These are phyloP conservation scores for Dromas ardeola DNA, from an alignment of 2,113 vertebrate genomes.

Conservation along the genomic window DNA sequence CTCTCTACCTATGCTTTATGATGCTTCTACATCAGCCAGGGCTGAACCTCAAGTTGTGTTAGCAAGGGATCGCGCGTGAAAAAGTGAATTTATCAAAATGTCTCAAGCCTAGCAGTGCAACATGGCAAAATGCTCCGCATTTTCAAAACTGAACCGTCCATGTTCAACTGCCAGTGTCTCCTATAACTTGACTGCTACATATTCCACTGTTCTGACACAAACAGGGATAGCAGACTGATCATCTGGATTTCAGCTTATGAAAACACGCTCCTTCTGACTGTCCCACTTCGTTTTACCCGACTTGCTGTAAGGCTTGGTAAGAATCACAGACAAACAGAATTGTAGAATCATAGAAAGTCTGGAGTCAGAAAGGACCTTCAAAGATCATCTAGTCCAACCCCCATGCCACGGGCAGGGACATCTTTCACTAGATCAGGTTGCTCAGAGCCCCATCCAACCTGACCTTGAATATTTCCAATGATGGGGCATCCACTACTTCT, in stretches of 20 bases:
- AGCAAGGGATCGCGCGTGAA: background rate
- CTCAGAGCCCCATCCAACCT: background rate
- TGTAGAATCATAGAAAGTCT: background rate
- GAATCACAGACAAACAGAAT: background rate
- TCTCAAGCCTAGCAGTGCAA: background rate
- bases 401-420: background rate
- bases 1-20: background rate
- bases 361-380: background rate
- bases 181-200: background rate
- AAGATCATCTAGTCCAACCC: background rate
- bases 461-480: background rate
- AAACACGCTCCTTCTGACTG: background rate
- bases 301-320: background rate
- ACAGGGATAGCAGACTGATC: background rate
- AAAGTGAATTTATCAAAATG: background rate
- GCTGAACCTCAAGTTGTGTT: background rate
- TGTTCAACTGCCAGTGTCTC: background rate
- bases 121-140: background rate
- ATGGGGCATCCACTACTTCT: background rate
- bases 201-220: background rate
- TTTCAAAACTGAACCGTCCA: background rate
- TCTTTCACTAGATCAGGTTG: background rate
- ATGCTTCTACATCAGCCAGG: background rate
- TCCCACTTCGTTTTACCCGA: slow-evolving; percentile 10
- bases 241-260: background rate